phyloP scores from a whole-genome alignment of 2,888 invertebrate species.

The Hoplodrina ambigua region DNA sequence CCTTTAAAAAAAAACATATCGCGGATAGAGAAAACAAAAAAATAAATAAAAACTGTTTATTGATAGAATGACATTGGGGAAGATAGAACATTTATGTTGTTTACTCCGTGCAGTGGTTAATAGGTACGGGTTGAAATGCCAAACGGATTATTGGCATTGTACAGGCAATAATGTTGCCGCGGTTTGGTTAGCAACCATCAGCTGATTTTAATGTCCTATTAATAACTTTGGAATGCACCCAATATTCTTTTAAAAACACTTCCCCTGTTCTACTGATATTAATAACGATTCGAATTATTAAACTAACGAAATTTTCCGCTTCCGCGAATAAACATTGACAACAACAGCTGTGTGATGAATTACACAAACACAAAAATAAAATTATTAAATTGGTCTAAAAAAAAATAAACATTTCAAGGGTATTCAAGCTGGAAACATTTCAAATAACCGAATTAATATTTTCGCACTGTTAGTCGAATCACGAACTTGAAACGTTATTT shows the following conservation, averaged over 20 bases:
- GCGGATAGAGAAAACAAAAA: not conserved
- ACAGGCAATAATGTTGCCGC: constrained; percentile 29
- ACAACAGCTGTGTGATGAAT: constrained; percentile 13
- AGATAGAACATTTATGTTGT: constrained; percentile 64
- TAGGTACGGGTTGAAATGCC: constrained; percentile 70
- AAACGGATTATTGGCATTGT: constrained; percentile 76
- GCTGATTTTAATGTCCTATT: constrained; percentile 56
- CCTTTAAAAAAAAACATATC: constrained; percentile 24
- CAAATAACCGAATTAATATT: constrained; percentile 1
- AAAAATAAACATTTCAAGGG: not conserved
- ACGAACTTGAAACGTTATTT: not conserved
- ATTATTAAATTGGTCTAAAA: not conserved
- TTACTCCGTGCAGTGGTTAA: constrained; percentile 67
- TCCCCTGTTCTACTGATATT: constrained; percentile 16
- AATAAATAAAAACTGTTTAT: constrained; percentile 5
- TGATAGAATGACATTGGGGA: constrained; percentile 8
- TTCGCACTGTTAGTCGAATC: constrained; percentile 1
- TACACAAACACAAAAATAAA: not conserved
- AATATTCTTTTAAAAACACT: constrained; percentile 53
- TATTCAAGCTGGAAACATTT: not conserved
- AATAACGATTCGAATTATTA: constrained; percentile 6
- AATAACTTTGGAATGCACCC: constrained; percentile 57
- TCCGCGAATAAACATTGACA: constrained; percentile 19
- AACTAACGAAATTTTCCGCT: constrained; percentile 6
- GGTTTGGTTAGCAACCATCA: constrained; percentile 67